phyloP scores from a whole-genome alignment of 1,140 invertebrate species.

The Nylanderia fulva region DNA sequence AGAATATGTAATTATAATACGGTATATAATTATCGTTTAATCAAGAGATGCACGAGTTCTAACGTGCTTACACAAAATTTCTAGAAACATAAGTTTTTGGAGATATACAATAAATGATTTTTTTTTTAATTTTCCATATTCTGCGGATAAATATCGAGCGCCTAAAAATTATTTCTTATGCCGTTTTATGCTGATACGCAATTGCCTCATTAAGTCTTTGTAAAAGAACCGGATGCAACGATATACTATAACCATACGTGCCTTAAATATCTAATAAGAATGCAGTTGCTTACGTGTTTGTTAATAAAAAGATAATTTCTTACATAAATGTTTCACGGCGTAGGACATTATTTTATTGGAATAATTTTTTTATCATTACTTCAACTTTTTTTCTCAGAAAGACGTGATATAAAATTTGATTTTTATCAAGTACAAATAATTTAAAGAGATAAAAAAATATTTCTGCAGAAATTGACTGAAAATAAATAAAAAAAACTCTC shows the following conservation, averaged over 20 bases:
- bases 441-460: neutral
- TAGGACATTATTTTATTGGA: neutral
- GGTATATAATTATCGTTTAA: too few species aligned
- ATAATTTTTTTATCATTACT: neutral
- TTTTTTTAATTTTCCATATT: too few species aligned
- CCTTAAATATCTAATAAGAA: neutral
- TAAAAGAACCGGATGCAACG: neutral
- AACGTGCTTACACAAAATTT: too few species aligned
- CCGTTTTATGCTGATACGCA: neutral
- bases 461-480: neutral
- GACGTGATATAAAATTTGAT: neutral
- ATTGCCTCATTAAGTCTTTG: constrained; percentile 6
- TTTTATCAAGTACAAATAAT: neutral
- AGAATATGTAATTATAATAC: too few species aligned
- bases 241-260: constrained; percentile 2
- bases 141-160: neutral
- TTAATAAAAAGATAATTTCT: constrained; percentile 18
- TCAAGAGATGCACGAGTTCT: too few species aligned
- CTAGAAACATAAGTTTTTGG: neutral
- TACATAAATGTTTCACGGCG: neutral
- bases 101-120: neutral
- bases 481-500: neutral
- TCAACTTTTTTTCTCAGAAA: neutral
- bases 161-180: neutral
- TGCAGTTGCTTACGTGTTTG: neutral